phyloP scores from a whole-genome alignment of 2,797 vertebrate genomes.

The Silurus aristotelis region DNA sequence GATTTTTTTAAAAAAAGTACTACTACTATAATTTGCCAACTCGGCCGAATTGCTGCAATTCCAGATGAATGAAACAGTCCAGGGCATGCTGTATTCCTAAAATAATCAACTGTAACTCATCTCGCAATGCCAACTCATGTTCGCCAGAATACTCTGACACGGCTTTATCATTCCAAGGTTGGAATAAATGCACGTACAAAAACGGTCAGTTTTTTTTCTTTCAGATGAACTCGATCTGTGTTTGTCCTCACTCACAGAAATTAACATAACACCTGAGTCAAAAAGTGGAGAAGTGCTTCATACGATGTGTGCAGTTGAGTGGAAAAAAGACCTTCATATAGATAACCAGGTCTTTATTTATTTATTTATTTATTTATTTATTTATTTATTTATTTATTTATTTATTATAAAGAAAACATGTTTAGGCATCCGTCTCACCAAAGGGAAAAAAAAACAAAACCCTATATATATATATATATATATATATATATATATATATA shows the following conservation, averaged over 20 bases:
- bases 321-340: neutral
- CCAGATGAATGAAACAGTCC: neutral
- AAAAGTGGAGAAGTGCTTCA: neutral
- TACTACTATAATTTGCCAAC: no score
- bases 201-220: neutral
- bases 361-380: neutral
- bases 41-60: neutral
- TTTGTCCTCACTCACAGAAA: neutral
- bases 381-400: neutral
- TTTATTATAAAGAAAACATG: neutral
- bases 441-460: neutral
- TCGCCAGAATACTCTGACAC: neutral
- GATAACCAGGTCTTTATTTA: neutral
- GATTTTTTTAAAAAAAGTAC: no score
- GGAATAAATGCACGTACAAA: neutral
- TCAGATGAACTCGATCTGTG: neutral
- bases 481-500: no score
- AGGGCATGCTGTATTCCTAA: neutral
- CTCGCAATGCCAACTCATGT: neutral
- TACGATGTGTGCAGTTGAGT: neutral
- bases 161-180: neutral
- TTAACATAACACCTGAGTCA: neutral
- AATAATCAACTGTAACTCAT: neutral
- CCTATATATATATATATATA: neutral
- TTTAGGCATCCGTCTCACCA: neutral